Percentiles rank a stretch among this genome's conserved stretches.
These are phyloP conservation scores for Sinocyclocheilus anophthalmus DNA, from an alignment of 2,113 vertebrate species.

Conservation along the genomic window DNA sequence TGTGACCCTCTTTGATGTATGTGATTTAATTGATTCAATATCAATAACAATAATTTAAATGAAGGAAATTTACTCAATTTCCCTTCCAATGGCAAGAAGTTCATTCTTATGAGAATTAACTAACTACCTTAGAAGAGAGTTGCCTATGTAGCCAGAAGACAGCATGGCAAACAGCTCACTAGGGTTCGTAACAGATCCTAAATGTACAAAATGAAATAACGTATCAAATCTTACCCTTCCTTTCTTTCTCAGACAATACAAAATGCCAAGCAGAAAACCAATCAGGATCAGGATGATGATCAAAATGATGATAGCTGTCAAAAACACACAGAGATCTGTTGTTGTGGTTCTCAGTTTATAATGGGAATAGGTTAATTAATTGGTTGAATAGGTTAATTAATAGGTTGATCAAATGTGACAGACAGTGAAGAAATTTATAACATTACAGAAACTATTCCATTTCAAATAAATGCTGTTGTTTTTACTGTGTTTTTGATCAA, in stretches of 20 bases:
- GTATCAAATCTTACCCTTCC: constrained; percentile 58
- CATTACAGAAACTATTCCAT: too few relatives aligned
- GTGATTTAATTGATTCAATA: not conserved
- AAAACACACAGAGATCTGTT: not conserved
- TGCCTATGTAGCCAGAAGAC: not conserved
- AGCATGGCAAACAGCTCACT: not conserved
- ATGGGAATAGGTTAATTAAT: too few relatives aligned
- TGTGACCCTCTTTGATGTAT: not conserved
- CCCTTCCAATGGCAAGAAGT: not conserved
- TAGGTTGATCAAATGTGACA: too few relatives aligned
- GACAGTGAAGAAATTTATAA: too few relatives aligned
- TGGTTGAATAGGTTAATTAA: too few relatives aligned
- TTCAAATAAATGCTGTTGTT: too few relatives aligned
- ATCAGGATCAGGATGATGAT: constrained; percentile 45
- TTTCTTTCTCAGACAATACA: constrained; percentile 62
- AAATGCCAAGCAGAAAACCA: constrained; percentile 55
- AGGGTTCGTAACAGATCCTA: not conserved
- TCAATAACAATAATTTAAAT: not conserved
- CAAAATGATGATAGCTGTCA: constrained; percentile 55
- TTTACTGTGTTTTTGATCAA: not conserved
- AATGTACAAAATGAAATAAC: not conserved
- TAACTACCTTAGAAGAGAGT: not conserved
- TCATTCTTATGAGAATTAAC: not conserved
- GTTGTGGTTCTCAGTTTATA: too few relatives aligned
- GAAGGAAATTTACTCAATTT: not conserved